Conservation (phyloP, 2,113 vertebrate species). For the Acrocephalus kingi region DNA sequence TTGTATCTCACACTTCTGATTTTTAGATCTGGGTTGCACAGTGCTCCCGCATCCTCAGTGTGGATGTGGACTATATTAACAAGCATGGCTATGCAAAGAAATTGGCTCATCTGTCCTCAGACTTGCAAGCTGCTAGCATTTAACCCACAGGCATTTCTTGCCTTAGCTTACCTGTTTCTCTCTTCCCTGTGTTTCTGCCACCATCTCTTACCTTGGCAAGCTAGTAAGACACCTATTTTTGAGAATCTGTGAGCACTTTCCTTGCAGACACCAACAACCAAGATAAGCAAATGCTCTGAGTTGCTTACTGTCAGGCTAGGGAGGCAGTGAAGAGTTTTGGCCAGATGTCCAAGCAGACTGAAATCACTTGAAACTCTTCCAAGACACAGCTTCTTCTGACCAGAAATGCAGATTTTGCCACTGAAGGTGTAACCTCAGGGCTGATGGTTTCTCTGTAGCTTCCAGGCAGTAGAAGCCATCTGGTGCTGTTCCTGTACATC, state of each 20-base stretch:
- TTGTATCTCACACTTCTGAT: background rate
- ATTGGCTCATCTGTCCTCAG: background rate
- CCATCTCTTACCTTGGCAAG: background rate
- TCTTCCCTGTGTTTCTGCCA: background rate
- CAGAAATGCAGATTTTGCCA: background rate
- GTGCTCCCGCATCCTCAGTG: rapidly evolving
- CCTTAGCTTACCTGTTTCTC: background rate
- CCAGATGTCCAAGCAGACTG: background rate
- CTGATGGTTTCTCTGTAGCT: background rate
- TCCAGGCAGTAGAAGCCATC: background rate
- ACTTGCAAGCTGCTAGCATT: background rate
- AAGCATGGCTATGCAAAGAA: background rate
- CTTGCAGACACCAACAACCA: background rate
- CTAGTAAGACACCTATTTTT: background rate
- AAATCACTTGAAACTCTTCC: background rate
- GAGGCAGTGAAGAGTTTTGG: background rate
- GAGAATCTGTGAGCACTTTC: background rate
- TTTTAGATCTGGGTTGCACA: background rate
- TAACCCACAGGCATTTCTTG: background rate
- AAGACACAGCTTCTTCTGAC: background rate
- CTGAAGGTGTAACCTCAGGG: background rate
- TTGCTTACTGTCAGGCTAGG: background rate
- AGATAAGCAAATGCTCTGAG: background rate
- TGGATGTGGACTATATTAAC: background rate
- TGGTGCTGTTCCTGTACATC: background rate